A percentile compares a stretch with the other conserved stretches of the same genome.
These are phyloP conservation scores for Unio delphinus DNA, from an alignment of 2,888 invertebrate species.

Conservation along the genomic window DNA sequence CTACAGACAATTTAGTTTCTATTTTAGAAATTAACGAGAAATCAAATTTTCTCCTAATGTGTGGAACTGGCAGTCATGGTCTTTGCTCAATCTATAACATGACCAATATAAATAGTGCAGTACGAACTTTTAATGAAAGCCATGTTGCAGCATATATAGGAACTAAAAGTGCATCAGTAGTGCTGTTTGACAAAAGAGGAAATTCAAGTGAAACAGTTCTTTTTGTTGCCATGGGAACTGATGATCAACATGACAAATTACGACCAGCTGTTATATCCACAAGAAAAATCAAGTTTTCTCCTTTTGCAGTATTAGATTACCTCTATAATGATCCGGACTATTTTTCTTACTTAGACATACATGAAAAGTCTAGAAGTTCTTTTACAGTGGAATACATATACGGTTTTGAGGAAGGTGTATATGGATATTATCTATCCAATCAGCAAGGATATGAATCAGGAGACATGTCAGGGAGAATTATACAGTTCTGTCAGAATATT, in stretches of 20 bases:
- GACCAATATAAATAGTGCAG: slow-evolving; percentile 13
- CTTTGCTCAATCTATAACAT: slow-evolving; percentile 37
- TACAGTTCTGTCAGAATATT: no score
- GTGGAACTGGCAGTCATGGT: slow-evolving; percentile 44
- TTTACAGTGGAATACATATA: slow-evolving; percentile 57
- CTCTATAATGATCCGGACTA: no score
- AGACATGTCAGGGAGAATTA: no score
- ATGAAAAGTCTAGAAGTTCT: neutral
- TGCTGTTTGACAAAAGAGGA: no score
- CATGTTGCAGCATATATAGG: no score
- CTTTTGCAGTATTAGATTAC: no score
- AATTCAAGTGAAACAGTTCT: slow-evolving; percentile 2
- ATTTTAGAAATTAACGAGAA: slow-evolving; percentile 34
- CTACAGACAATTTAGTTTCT: slow-evolving; percentile 33
- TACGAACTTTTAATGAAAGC: slow-evolving; percentile 5
- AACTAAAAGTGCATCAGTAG: no score
- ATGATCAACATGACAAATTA: slow-evolving; percentile 21
- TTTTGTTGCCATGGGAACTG: slow-evolving; percentile 43
- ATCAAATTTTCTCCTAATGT: slow-evolving; percentile 34
- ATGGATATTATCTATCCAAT: slow-evolving; percentile 62
- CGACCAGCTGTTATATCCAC: slow-evolving; percentile 32
- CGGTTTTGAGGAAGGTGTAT: slow-evolving; percentile 55
- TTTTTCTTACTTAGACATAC: no score
- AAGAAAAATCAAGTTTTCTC: no score
- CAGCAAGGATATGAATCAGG: slow-evolving; percentile 33